Evolutionary conservation across 2,888 invertebrate species (phyloP).

Genomic region (Parelbella ahira): DNA sequence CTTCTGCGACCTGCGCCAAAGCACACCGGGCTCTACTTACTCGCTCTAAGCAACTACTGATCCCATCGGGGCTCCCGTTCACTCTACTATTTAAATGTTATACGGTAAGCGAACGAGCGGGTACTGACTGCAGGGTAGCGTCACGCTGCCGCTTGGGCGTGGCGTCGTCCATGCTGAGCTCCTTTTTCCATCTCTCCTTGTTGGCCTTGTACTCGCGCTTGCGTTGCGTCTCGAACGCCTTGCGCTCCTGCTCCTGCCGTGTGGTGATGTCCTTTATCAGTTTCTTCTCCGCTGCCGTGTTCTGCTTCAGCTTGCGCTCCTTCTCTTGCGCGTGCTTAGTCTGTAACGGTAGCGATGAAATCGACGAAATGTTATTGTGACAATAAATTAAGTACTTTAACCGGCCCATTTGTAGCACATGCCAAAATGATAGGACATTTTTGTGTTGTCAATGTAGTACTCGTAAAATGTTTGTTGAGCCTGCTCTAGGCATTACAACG

Average conservation of each 20-base stretch:
- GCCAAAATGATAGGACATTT: too few species aligned
- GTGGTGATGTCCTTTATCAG: slow-evolving; percentile 93
- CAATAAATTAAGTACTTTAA: too few species aligned
- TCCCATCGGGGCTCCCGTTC: too few species aligned
- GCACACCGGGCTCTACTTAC: background rate
- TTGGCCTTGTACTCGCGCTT: slow-evolving; percentile 98
- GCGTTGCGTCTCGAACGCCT: slow-evolving; percentile 94
- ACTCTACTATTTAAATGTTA: too few species aligned
- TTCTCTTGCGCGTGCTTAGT: slow-evolving; percentile 88
- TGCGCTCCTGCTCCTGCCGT: slow-evolving; percentile 95
- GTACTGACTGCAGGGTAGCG: slow-evolving; percentile 90
- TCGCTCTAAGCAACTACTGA: too few species aligned
- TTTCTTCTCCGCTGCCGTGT: slow-evolving; percentile 94
- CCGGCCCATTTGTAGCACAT: too few species aligned
- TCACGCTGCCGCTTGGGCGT: slow-evolving; percentile 95
- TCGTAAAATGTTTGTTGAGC: too few species aligned
- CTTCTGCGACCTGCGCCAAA: slow-evolving; percentile 86
- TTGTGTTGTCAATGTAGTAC: too few species aligned
- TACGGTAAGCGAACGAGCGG: too few species aligned
- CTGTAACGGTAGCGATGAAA: slow-evolving; percentile 47
- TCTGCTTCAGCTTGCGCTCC: slow-evolving; percentile 91
- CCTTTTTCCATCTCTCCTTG: slow-evolving; percentile 98
- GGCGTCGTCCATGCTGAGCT: slow-evolving; percentile 94
- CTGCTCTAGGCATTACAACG: too few species aligned
- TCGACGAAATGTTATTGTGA: too few species aligned